Conservation (phyloP, 2,888 invertebrate species). For the Augochlorella aurata region DNA sequence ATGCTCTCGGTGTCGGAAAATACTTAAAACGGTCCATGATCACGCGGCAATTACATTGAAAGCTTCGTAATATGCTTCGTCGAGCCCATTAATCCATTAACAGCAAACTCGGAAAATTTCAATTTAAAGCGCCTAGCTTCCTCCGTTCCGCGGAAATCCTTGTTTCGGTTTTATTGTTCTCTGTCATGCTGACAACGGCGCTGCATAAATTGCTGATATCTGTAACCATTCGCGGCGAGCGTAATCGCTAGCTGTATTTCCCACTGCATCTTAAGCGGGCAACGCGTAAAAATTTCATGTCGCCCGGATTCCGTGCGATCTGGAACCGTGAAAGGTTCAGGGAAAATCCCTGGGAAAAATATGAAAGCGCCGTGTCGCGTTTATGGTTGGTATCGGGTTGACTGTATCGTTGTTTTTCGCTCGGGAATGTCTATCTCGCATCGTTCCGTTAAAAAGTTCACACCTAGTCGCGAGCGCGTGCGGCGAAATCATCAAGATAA, state of each 20-base stretch:
- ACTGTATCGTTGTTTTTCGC: neutral
- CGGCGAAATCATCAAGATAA: neutral
- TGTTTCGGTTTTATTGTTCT: slow-evolving; percentile 12
- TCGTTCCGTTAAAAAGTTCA: neutral
- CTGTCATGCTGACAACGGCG: slow-evolving; percentile 3
- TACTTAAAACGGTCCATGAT: neutral
- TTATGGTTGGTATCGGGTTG: slow-evolving; percentile 4
- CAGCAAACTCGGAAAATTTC: slow-evolving; percentile 29
- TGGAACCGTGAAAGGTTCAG: neutral
- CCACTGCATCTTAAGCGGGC: neutral
- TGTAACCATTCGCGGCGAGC: neutral
- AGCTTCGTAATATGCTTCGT: slow-evolving; percentile 11
- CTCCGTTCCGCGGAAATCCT: neutral
- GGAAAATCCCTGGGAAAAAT: neutral
- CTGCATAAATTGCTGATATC: slow-evolving; percentile 31
- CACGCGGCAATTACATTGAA: slow-evolving; percentile 37
- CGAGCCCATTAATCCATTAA: slow-evolving; percentile 38
- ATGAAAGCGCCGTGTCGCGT: neutral
- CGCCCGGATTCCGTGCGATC: neutral
- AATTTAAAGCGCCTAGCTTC: slow-evolving; percentile 6
- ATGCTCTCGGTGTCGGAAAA: neutral
- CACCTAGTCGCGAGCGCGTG: neutral
- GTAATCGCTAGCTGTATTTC: slow-evolving; percentile 17
- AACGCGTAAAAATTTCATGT: slow-evolving; percentile 21
- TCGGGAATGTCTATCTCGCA: neutral